phyloP scores from a whole-genome alignment of 2,113 vertebrate genomes.

The Mesembrinibis cayennensis region DNA sequence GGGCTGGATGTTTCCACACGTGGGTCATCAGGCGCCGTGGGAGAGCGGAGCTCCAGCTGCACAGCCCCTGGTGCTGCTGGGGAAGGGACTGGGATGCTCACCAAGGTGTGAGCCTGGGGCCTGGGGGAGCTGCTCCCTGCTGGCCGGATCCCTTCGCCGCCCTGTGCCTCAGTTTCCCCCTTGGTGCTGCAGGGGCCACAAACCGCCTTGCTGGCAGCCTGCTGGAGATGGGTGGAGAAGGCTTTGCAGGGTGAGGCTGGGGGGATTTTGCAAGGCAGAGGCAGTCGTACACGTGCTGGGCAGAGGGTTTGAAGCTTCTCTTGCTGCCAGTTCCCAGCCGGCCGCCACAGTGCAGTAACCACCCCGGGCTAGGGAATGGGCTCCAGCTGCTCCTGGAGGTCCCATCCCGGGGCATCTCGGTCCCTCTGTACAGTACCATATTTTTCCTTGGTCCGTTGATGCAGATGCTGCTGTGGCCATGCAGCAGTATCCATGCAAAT shows the following conservation, averaged over 20 bases:
- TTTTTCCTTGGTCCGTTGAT: background rate
- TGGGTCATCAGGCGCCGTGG: background rate
- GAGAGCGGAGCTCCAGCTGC: background rate
- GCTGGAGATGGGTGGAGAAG: fast-evolving
- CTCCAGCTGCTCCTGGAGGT: background rate
- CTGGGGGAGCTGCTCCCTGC: background rate
- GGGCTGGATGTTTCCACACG: background rate
- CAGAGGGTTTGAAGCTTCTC: background rate
- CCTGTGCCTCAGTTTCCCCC: background rate
- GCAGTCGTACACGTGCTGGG: background rate
- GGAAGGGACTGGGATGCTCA: background rate
- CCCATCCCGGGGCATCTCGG: background rate
- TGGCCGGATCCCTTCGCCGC: fast-evolving
- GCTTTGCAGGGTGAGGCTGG: background rate
- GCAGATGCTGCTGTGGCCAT: background rate
- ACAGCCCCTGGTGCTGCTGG: background rate
- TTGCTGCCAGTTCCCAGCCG: background rate
- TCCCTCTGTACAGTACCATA: fast-evolving
- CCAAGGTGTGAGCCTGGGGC: background rate
- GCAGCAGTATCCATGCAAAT: background rate
- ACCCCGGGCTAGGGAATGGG: background rate
- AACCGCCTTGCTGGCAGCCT: background rate
- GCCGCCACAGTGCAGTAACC: background rate
- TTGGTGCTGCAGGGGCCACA: background rate
- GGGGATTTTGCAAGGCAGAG: background rate